Percentiles rank a stretch among this genome's conserved stretches.
Evolutionary conservation across 2,888 invertebrate species (phyloP).

Genomic region (Tupiocoris notatus): DNA sequence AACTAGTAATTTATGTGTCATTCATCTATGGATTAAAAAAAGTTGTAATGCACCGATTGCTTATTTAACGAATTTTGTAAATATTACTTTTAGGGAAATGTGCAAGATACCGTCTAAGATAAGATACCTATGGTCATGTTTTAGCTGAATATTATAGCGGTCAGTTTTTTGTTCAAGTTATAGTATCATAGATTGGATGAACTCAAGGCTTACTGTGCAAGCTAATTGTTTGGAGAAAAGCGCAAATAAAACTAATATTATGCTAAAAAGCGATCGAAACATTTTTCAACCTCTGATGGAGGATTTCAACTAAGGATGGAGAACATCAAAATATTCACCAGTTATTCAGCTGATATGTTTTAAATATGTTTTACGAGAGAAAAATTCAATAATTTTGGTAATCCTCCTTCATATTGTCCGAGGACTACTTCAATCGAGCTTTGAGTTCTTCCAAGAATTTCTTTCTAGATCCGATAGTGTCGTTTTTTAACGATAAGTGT

Average conservation of each 20-base stretch:
- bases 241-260: no score
- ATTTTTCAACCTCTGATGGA: no score
- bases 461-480: background rate
- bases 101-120: slow-evolving; percentile 33
- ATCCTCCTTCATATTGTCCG: no score
- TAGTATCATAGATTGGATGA: background rate
- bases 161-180: background rate
- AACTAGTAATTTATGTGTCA: slow-evolving; percentile 22
- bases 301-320: no score
- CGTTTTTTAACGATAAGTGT: background rate
- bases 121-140: background rate
- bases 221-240: no score
- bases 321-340: no score
- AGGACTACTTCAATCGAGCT: no score
- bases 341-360: no score
- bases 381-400: no score
- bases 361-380: no score
- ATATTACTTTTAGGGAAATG: slow-evolving; percentile 46
- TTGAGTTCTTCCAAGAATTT: background rate
- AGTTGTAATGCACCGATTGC: slow-evolving; percentile 30
- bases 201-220: background rate
- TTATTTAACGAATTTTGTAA: slow-evolving; percentile 42
- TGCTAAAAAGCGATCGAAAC: no score
- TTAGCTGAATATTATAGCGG: background rate
- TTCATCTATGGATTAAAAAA: background rate